Percentiles rank a stretch among this genome's conserved stretches.
These are phyloP conservation scores for Chelonus formosanus DNA, from an alignment of 2,888 invertebrate species.

Conservation along the genomic window DNA sequence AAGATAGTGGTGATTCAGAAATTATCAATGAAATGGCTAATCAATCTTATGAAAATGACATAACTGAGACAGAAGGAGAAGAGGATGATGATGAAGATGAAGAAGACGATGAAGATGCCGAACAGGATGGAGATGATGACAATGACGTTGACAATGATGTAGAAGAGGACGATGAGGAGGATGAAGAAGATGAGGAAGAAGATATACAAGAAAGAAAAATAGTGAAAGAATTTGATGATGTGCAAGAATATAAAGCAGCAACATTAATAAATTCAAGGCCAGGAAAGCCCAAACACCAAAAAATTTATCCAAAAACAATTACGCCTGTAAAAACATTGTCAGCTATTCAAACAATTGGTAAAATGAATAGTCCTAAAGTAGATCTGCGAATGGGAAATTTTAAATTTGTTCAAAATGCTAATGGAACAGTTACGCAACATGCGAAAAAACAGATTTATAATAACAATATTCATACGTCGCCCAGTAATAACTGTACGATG, in stretches of 20 bases:
- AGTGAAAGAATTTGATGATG: too few species aligned
- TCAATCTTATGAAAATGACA: slow-evolving; percentile 61
- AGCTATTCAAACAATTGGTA: slow-evolving; percentile 47
- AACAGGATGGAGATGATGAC: slow-evolving; percentile 45
- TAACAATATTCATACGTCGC: slow-evolving; percentile 53
- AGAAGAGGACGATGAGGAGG: slow-evolving; percentile 28
- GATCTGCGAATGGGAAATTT: slow-evolving; percentile 50
- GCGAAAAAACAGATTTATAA: slow-evolving; percentile 60
- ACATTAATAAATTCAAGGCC: neutral
- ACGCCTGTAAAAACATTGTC: slow-evolving; percentile 48
- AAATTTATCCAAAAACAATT: slow-evolving; percentile 14
- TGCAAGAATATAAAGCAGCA: neutral
- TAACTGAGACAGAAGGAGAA: slow-evolving; percentile 69
- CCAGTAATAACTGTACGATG: slow-evolving; percentile 40
- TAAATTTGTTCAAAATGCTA: slow-evolving; percentile 48
- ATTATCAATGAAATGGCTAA: slow-evolving; percentile 58
- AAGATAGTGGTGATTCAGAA: slow-evolving; percentile 49
- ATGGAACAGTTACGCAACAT: slow-evolving; percentile 43
- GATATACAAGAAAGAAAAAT: slow-evolving; percentile 5
- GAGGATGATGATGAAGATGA: slow-evolving; percentile 52
- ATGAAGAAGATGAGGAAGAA: slow-evolving; percentile 34
- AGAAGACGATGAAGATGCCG: slow-evolving; percentile 40
- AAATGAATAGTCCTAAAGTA: slow-evolving; percentile 24
- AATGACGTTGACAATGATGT: slow-evolving; percentile 47
- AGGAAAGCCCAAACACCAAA: slow-evolving; percentile 13